phyloP scores from a whole-genome alignment of 2,797 vertebrate genomes.

The Smutsia temminckii region DNA sequence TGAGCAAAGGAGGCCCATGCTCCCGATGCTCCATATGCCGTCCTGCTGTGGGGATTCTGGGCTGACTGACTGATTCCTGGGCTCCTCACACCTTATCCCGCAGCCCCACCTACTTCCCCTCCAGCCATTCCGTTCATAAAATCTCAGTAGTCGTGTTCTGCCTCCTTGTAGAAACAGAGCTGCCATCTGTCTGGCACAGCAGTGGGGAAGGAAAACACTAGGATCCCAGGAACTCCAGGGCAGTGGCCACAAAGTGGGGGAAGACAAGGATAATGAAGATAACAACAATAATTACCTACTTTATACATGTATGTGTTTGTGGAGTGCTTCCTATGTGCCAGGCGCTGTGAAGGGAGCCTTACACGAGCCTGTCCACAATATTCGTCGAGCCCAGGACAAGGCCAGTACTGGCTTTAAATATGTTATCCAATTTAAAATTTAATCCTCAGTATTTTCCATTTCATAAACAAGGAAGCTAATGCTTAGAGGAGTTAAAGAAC shows the following conservation, averaged over 20 bases:
- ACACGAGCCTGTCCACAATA: background rate
- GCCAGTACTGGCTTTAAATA: background rate
- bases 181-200: background rate
- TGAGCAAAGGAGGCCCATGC: background rate
- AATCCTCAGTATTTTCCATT: background rate
- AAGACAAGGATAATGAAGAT: background rate
- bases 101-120: background rate
- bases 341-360: background rate
- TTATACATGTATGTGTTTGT: background rate
- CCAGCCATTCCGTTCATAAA: background rate
- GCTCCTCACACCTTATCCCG: background rate
- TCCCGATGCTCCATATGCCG: background rate
- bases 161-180: background rate
- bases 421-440: background rate
- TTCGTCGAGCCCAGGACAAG: background rate
- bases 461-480: background rate
- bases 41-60: background rate
- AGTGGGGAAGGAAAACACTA: background rate
- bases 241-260: background rate
- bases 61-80: too few species aligned
- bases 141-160: background rate
- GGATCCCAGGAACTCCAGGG: background rate
- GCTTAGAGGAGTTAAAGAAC: background rate
- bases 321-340: accelerated
- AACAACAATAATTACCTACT: background rate